Evolutionary conservation across 1,140 invertebrate genomes (phyloP).

Genomic region (Danaus plexippus): DNA sequence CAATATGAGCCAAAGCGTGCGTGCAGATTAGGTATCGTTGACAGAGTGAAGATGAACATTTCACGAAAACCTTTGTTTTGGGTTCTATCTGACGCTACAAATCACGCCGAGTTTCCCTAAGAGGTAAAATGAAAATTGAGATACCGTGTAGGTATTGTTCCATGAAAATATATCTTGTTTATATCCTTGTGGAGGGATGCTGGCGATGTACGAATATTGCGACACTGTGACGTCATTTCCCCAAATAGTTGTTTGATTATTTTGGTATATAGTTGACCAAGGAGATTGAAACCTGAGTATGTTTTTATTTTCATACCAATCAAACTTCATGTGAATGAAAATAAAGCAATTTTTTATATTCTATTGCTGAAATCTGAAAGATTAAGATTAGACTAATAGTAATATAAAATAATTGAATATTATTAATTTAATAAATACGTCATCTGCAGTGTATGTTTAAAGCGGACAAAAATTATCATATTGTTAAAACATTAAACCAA

Average conservation of each 20-base stretch:
- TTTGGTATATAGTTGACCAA: not conserved
- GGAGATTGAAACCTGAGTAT: not conserved
- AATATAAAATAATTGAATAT: too few species aligned
- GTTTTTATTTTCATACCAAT: not conserved
- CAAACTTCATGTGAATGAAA: too few species aligned
- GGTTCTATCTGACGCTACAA: conserved; percentile 65
- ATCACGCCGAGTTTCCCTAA: conserved; percentile 60
- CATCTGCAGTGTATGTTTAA: too few species aligned
- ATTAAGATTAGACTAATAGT: too few species aligned
- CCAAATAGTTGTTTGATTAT: conserved; percentile 23
- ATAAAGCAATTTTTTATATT: too few species aligned
- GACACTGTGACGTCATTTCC: conserved; percentile 46
- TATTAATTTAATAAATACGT: too few species aligned
- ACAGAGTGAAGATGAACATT: conserved; percentile 32
- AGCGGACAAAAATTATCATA: too few species aligned
- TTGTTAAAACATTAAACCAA: too few species aligned
- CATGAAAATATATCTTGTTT: conserved; percentile 66
- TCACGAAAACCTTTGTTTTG: conserved; percentile 55
- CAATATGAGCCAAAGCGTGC: too few species aligned
- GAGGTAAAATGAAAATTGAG: conserved; percentile 66
- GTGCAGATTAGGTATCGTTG: conserved; percentile 24
- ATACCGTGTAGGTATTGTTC: conserved; percentile 62
- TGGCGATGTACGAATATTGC: conserved; percentile 54
- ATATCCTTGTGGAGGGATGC: conserved; percentile 55
- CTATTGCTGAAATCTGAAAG: too few species aligned